phyloP scores from a whole-genome alignment of 2,797 vertebrate species.

The Luscinia megarhynchos region DNA sequence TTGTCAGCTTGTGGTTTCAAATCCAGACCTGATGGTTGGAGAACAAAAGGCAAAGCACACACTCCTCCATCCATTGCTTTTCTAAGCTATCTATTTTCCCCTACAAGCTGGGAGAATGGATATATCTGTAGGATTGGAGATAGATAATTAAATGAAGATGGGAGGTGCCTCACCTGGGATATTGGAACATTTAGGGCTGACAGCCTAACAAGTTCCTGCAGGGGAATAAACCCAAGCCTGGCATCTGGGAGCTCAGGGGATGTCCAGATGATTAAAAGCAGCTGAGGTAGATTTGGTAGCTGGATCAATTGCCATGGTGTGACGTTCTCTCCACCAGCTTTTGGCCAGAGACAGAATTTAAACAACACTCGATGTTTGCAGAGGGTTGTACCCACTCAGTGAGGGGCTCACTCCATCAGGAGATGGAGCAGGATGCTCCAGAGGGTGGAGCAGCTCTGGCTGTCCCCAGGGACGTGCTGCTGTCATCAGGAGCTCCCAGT shows the following conservation, averaged over 20 bases:
- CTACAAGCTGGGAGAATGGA: background rate
- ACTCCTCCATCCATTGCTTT: background rate
- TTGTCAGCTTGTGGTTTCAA: background rate
- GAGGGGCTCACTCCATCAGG: background rate
- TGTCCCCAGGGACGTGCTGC: background rate
- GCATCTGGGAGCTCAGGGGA: slow-evolving; percentile 28
- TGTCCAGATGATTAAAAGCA: slow-evolving; percentile 9
- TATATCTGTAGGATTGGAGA: background rate
- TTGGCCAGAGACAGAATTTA: background rate
- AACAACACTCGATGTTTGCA: accelerated
- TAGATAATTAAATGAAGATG: slow-evolving; percentile 23
- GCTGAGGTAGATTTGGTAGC: slow-evolving; percentile 24
- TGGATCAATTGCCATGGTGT: background rate
- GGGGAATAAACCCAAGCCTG: background rate
- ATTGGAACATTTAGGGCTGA: background rate
- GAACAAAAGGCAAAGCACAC: background rate
- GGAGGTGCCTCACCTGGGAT: slow-evolving; percentile 32
- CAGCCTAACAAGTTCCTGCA: slow-evolving; percentile 54
- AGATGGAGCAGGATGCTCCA: background rate
- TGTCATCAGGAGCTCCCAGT: background rate
- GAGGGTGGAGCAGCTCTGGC: background rate
- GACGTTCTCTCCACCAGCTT: background rate
- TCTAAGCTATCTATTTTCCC: background rate
- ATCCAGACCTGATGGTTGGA: background rate
- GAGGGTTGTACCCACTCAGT: accelerated